Base-by-base conservation (phyloP, 2,113 vertebrate species). In the Trematomus loennbergii region DNA sequence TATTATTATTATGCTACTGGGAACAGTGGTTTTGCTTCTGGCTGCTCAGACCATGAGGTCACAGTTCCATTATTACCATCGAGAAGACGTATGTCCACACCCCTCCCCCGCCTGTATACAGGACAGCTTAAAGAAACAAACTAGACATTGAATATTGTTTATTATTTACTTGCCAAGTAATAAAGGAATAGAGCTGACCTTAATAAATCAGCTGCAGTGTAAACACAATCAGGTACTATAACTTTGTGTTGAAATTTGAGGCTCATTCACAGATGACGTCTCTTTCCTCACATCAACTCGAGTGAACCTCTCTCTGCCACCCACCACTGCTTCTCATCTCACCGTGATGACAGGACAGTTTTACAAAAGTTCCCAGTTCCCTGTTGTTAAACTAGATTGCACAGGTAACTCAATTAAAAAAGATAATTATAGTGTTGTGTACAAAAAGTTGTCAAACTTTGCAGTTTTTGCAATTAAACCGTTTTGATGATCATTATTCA, bases 101-200 rank as follows among this genome's bases (percentile, higher is more conserved):
- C 83, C 78, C 55, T 65, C 36, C 20, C 36, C 74, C 29, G 68
- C 86, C 76, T 90, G 88, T 92, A 91, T 88, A 92, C 90, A 87
- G 71, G 64, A 75, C 43, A 22, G 82, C 86, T 92, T 91, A 93
- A 90, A 92, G 89, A 91, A 94, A 94, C 91, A 94, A 94, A 94
- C 86, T 81, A 57, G 71, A 87, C 73, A 78, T 70, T 82, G 83
- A 88, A 90, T 89, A 81, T 80, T 90, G 90, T 91, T 88, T 92
- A 90, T 89, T 80, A 82, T 72, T 92, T 88, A 87, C 84, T 65
- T 86, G 83, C 84, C 68, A 77, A 82, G 73, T 72, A 75, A 77
- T 89, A 86, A 72, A 87, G 86, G 67, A 84, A 91, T 83, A 72
- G 69, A 62, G 62, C 72, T 75, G 72, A 70, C 83, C 79, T 86